phyloP scores from a whole-genome alignment of 2,113 vertebrate genomes.

The Oreochromis spilurus region DNA sequence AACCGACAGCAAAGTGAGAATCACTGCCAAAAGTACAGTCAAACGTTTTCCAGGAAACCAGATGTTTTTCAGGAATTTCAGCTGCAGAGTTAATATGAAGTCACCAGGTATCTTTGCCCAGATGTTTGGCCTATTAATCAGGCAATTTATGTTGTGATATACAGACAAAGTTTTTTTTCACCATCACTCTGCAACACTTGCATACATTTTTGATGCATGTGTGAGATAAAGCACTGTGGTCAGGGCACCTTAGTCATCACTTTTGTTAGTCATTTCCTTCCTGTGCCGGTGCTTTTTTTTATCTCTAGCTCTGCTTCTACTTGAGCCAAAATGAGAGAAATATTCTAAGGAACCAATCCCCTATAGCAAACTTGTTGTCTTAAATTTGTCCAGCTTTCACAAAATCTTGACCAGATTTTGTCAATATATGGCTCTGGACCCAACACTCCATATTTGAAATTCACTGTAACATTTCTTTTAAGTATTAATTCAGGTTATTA shows the following conservation, averaged over 20 bases:
- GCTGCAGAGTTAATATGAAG: background rate
- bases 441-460: background rate
- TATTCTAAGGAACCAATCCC: background rate
- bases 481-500: slow-evolving; percentile 47
- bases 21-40: background rate
- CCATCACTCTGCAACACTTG: background rate
- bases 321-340: background rate
- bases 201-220: background rate
- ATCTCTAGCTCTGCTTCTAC: background rate
- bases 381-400: background rate
- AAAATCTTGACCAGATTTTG: background rate
- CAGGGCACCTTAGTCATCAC: background rate
- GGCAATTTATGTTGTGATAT: background rate
- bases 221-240: background rate
- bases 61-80: slow-evolving; percentile 17
- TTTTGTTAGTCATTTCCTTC: background rate
- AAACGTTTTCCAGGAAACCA: slow-evolving; percentile 8
- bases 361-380: background rate
- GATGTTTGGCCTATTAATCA: background rate
- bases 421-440: background rate
- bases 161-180: background rate
- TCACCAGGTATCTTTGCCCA: background rate
- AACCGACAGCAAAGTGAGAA: slow-evolving; percentile 11
- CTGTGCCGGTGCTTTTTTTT: background rate
- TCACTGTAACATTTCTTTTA: slow-evolving; percentile 9